Evolutionary conservation across 2,888 invertebrate genomes (phyloP), one percentile per base, ranked within the genome.

Genomic region (Lacanobia oleracea): DNA sequence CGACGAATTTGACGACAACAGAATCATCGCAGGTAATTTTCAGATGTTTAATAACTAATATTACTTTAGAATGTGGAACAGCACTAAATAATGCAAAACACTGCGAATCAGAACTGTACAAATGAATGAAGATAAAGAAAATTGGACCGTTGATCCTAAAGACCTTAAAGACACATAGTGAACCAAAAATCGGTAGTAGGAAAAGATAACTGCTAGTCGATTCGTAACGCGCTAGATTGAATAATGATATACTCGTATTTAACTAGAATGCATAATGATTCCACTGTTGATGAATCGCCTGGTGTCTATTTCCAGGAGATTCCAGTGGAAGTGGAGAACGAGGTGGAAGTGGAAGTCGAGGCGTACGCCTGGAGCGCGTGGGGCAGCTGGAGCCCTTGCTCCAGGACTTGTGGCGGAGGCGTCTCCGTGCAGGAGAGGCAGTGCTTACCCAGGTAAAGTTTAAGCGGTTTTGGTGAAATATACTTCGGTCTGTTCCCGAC

Each of bases 331-430:
- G 60, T 54, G n/a, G 62, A 79, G 27, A 27, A 73, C n/a, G 67
- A 68, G 0, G 57, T 67, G 53, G 62, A 72, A 1, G 62, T 64
- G 8, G 65, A 66, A 18, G 60, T 23, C 1, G 75, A 72, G 27
- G 66, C 18, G 9, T 94, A 91, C 78, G 91, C 92, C 2, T 98
- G 98, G 98, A 97, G 97, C 63, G 91, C 97, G 0, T 98, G 98
- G 98, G 96, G 97, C 79, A 94, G 96, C 54, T 98, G 98, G 98
- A 97, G 97, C 78, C 94, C 97, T 12, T 98, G 98, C 88, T 97
- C 97, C 16, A 96, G 97, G 88, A 96, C 96, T n/a, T 98, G 98
- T 89, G 98, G 97, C 0, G 97, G 97, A 12, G 98, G 98, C 18
- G 97, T 98, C 54, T 97, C 97, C 27, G 96, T 97, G 53, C 98